Percentiles rank a stretch among this genome's conserved stretches.
Evolutionary conservation across 2,113 vertebrate species (phyloP).

Genomic region (Myotis yumanensis): DNA sequence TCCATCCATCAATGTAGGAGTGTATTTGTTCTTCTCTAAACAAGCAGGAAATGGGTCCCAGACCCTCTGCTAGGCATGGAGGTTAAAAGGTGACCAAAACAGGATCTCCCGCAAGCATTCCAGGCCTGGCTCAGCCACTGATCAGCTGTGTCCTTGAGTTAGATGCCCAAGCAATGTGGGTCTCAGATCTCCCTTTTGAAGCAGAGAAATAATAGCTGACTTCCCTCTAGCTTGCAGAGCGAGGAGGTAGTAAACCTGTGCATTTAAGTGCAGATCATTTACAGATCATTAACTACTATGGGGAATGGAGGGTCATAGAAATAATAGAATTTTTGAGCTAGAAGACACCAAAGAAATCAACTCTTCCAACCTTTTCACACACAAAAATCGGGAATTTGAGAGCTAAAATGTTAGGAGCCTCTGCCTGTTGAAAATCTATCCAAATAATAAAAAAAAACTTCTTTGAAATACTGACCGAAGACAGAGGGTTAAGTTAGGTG

Average conservation of each 20-base stretch:
- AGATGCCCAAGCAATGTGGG: conserved; percentile 21
- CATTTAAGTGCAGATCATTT: conserved; percentile 67
- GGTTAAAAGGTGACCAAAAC: conserved; percentile 3
- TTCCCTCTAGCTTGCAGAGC: conserved; percentile 36
- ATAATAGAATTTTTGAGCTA: conserved; percentile 69
- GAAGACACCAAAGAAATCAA: conserved; percentile 66
- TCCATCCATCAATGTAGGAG: neutral
- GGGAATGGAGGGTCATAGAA: conserved; percentile 63
- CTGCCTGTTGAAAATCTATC: conserved; percentile 42
- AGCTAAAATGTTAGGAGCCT: conserved; percentile 49
- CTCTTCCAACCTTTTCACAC: conserved; percentile 35
- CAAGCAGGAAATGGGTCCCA: neutral
- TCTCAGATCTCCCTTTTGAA: conserved; percentile 50
- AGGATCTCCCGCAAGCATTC: neutral
- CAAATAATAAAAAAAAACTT: conserved; percentile 55
- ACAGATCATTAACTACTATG: conserved; percentile 70
- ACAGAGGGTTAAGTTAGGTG: neutral
- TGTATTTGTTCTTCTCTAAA: neutral
- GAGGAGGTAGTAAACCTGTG: conserved; percentile 64
- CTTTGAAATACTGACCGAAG: conserved; percentile 51
- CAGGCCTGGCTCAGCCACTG: neutral
- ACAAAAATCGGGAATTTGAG: conserved; percentile 12
- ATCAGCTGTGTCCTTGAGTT: conserved; percentile 60
- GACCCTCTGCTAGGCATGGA: neutral
- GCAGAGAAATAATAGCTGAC: conserved; percentile 62